Base-by-base conservation (phyloP, 2,797 vertebrate species). In the Semotilus atromaculatus region DNA sequence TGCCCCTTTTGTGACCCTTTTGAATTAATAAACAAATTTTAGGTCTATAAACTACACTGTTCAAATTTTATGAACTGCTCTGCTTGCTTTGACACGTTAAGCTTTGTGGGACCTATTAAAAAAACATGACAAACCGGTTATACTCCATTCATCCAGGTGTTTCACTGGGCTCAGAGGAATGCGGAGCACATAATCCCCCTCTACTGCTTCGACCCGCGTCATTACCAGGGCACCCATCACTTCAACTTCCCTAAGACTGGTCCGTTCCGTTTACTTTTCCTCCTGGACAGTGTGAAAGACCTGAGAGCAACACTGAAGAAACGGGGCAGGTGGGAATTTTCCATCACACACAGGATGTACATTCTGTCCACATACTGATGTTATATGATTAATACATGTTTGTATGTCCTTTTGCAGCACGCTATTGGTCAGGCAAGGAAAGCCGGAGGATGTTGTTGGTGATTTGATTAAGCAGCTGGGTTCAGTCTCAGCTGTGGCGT, bases 131-230 rank as follows among this genome's bases (percentile, higher is more conserved):
- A 67, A 80, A 80, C 78, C 0, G 7, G 80, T 73, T 75, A 36
- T 8, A 4, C 23, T 36, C 13, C 19, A 67, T 64, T 76, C 8
- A 16, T 48, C 0, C 83, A 96, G 96, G 90, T 97, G 64, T 93
- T 97, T 18, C 91, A 93, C 81, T 97, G 96, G 96, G 96, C 96
- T 72, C 94, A 95, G 88, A 92, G 62, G 72, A 95, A 95, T 16
- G 94, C 94, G 0, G 95, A 96, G 31, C 71, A 93, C 53, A 82
- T 97, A 2, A 70, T 97, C n/a, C 96, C 96, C 0, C 93, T 97
- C 3, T 97, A 96, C 92, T 97, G 96, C 92, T 96, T 97, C 8
- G 95, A 97, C 87, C 96, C 96, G 1, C 92, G 94, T 89, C 95
- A 96, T 86, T 94, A 95, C 88, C 51, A 89, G 83, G 91, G 93